Evolutionary conservation across 2,797 vertebrate genomes (phyloP).

Genomic region (Bovichtus diacanthus): DNA sequence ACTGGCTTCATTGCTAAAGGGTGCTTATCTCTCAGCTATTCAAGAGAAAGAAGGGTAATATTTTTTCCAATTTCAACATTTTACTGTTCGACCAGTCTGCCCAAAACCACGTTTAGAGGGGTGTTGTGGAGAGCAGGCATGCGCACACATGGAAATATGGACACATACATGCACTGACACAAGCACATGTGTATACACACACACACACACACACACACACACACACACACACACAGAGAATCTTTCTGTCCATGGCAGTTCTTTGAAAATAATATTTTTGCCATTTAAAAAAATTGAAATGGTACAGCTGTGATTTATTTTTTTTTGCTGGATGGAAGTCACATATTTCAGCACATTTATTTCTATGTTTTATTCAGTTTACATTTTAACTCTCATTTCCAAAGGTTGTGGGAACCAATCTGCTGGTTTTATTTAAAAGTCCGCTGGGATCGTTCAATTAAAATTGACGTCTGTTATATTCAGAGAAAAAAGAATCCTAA

Average conservation of each 20-base stretch:
- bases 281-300: conserved; percentile 65
- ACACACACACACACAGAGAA: conserved; percentile 25
- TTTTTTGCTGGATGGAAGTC: conserved; percentile 61
- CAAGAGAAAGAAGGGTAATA: conserved; percentile 81
- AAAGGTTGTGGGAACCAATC: conserved; percentile 43
- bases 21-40: conserved; percentile 86
- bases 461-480: conserved; percentile 31
- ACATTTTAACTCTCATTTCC: conserved; percentile 70
- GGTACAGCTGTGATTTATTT: conserved; percentile 67
- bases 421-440: conserved; percentile 40
- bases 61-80: conserved; percentile 86
- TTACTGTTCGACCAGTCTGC: conserved; percentile 72
- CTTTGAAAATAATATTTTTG: conserved; percentile 64
- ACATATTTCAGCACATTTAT: conserved; percentile 77
- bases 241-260: conserved; percentile 21
- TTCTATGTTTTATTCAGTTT: conserved; percentile 70
- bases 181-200: conserved; percentile 13
- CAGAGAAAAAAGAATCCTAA: conserved; percentile 31
- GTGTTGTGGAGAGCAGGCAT: conserved; percentile 58
- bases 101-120: conserved; percentile 62
- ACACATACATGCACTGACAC: conserved; percentile 23
- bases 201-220: conserved; percentile 23
- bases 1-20: conserved; percentile 84
- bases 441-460: conserved; percentile 20
- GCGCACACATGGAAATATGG: conserved; percentile 45